Base-by-base conservation (phyloP, 2,888 invertebrate genomes). In the Sinohyriopsis cumingii region DNA sequence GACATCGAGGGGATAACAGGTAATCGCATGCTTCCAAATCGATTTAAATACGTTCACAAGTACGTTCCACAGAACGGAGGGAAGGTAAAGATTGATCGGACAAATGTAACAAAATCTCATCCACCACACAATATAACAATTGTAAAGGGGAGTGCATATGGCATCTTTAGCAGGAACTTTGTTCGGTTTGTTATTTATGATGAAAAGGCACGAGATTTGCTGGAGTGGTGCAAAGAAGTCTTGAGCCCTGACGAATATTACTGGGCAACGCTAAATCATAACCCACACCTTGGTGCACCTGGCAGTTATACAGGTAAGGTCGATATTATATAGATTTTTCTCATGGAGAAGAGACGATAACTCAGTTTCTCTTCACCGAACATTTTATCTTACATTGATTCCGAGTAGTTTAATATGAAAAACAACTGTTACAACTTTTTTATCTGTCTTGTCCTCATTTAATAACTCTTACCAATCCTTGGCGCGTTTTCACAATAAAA, bases 251-350 rank as follows among this genome's bases (percentile, higher is more conserved):
- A 90, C 69, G 90, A 90, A 72, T 86, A 88, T 67, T 88, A 83
- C 73, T 90, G 89, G 89, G 82, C 89, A 6, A 89, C 88, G 1
- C 68, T 90, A 18, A 83, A 89, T 66, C 87, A 87, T 70, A 89
- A 89, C 71, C 80, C 83, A 18, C 77, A 80, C 24, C 71, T 88
- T 5, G 68, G 81, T 24, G 79, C 85, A 4, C 89, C 89, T 2
- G 89, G 89, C 0, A 80, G 85, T 9, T 89, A 85, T 65, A 74
- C 71, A 76, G 89, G 89, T 88, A 76, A 54, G 77, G 15, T 45
- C 45, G 15, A 45, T 45, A 12, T 12, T 45, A 15, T 45, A 45
- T 0, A 7, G 15, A 12, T 45, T 45, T 45, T 45, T 45, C 15
- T 45, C 12, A 45, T 15, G 3, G 12, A 3, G 15, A 45, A 45